Conservation (phyloP, 2,888 invertebrate species). For the Campoplex nolae region DNA sequence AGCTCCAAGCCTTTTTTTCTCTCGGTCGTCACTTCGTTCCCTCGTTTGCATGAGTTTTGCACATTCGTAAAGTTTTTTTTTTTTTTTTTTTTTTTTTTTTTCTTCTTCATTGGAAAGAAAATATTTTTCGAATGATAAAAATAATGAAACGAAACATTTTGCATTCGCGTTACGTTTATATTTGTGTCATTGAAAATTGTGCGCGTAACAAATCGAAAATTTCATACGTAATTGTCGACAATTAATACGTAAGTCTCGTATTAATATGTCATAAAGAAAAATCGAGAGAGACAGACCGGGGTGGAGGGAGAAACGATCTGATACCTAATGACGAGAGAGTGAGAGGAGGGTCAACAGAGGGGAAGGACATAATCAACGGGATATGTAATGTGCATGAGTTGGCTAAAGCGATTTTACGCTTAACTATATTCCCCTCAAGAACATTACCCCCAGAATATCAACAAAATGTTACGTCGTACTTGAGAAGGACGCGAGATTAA, state of each 20-base stretch:
- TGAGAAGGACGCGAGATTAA: slow-evolving; percentile 51
- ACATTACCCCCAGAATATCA: slow-evolving; percentile 22
- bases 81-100: background rate
- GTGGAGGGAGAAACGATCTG: slow-evolving; percentile 6
- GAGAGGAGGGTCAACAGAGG: slow-evolving; percentile 24
- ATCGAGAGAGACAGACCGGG: background rate
- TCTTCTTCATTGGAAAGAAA: background rate
- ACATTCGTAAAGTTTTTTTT: slow-evolving; percentile 21
- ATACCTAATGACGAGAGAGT: slow-evolving; percentile 50
- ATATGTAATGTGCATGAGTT: slow-evolving; percentile 38
- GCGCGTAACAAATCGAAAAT: slow-evolving; percentile 11
- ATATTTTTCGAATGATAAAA: background rate
- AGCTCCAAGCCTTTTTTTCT: slow-evolving; percentile 65
- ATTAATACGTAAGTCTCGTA: slow-evolving; percentile 36
- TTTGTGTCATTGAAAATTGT: background rate
- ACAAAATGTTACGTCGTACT: slow-evolving; percentile 39
- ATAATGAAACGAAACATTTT: background rate
- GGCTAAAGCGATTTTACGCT: slow-evolving; percentile 20
- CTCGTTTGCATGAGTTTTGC: slow-evolving; percentile 58
- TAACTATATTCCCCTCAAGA: background rate
- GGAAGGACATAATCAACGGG: slow-evolving; percentile 50
- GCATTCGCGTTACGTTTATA: background rate
- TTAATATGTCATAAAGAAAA: slow-evolving; percentile 17
- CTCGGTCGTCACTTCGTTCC: slow-evolving; percentile 62
- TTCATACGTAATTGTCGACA: slow-evolving; percentile 28